Base-by-base conservation (phyloP, 2,113 vertebrate genomes). In the Dipodomys ordii region DNA sequence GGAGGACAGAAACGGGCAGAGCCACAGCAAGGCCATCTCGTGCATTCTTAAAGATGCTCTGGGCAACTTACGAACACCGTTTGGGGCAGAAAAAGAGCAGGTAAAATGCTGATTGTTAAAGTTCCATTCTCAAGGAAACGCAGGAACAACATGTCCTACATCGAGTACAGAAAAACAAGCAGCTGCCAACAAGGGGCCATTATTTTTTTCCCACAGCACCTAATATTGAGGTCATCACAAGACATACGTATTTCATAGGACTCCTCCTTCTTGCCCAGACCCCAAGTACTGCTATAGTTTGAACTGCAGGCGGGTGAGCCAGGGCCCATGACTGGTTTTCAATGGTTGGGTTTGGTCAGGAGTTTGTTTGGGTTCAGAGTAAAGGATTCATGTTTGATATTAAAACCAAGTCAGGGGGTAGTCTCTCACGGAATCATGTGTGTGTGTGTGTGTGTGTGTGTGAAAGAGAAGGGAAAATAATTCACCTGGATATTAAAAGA, bases 121-220 rank as follows among this genome's bases (percentile, higher is more conserved):
- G 44, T 2, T 27, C 8, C 0, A 1, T 20, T 28, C 28, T 25
- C 0, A 28, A 60, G 30, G 76, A 44, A 7, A 30, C 10, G 6
- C 0, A 13, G 35, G 18, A 0, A 12, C n/a, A 5, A 12, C 3
- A 1, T 67, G 30, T 27, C 32, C 3, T 13, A 10, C 0, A 16
- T 57, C 2, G 2, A 49, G 4, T 2, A 5, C 2, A 53, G 19
- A 6, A 35, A 22, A 64, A 0, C 30, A 44, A 30, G 16, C 7
- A 65, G 6, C n/a, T 12, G 13, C 6, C 64, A 22, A 25, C 1
- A 0, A 25, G 2, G 13, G 13, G 53, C 2, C n/a, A 0, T 2
- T 12, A 0, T 49, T 69, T 53, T 39, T 60, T 27, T 72, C 22
- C n/a, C 53, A 57, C 53, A 68, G 81, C 39, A 28, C 23, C n/a